phyloP scores from a whole-genome alignment of 2,797 vertebrate species.

The Arrhamphus sclerolepis region DNA sequence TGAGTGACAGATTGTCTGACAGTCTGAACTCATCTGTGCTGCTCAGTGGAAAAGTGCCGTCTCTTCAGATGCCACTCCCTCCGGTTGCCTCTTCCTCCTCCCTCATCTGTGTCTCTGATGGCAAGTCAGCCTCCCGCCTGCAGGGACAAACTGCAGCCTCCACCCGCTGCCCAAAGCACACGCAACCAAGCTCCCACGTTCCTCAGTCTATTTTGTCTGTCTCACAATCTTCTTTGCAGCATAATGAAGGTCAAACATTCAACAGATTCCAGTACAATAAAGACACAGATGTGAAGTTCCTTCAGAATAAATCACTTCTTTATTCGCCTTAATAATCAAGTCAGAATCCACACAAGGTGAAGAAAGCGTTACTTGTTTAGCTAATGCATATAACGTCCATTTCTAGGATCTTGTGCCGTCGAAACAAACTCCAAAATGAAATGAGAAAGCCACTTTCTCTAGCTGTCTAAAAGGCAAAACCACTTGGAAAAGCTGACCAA shows the following conservation, averaged over 20 bases:
- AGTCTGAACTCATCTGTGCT: slow-evolving; percentile 53
- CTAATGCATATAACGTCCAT: slow-evolving; percentile 28
- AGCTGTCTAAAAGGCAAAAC: slow-evolving; percentile 16
- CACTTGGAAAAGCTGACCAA: slow-evolving; percentile 3
- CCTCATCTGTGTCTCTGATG: slow-evolving; percentile 50
- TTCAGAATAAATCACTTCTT: slow-evolving; percentile 13
- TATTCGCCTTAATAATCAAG: slow-evolving; percentile 17
- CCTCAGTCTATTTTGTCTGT: slow-evolving; percentile 21
- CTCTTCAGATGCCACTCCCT: slow-evolving; percentile 64
- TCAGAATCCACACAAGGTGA: slow-evolving; percentile 20
- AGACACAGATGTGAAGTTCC: slow-evolving; percentile 9
- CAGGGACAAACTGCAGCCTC: slow-evolving; percentile 54
- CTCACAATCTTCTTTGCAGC: slow-evolving; percentile 13
- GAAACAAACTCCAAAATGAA: slow-evolving; percentile 9
- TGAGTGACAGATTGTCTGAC: slow-evolving; percentile 63
- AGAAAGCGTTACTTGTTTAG: slow-evolving; percentile 25
- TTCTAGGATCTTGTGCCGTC: slow-evolving; percentile 21
- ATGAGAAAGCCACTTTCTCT: neutral
- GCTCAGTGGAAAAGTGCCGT: slow-evolving; percentile 44
- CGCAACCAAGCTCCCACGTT: slow-evolving; percentile 30
- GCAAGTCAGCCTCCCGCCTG: slow-evolving; percentile 53
- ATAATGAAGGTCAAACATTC: neutral
- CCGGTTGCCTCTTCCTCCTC: slow-evolving; percentile 41
- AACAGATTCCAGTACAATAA: slow-evolving; percentile 6
- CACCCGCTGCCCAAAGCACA: slow-evolving; percentile 58